Base-by-base conservation (phyloP, 2,888 invertebrate genomes). In the Agrochola litura region DNA sequence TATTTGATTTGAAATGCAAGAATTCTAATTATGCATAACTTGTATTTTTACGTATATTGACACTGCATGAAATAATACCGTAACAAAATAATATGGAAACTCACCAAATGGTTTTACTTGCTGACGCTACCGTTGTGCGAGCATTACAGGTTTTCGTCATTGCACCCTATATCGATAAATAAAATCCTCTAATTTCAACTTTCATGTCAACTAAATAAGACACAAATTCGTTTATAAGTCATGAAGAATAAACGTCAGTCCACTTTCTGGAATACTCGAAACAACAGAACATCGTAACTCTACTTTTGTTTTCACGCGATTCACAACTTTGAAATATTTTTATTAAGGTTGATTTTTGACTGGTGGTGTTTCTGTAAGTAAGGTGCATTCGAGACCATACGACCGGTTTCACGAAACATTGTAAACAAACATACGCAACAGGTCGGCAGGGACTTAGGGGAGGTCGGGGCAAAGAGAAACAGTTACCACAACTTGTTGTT, bases 351-450 rank as follows among this genome's bases (percentile, higher is more conserved):
- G 66, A 16, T 64, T 67, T 77, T 82, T 2, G 16, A n/a, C 4
- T 63, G 41, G 14, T 30, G 4, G 2, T n/a, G 12, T 37, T 2
- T 25, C 5, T 66, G 19, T 73, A 54, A 76, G 60, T 84, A 76
- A 16, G 63, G 30, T 74, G 60, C 81, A 84, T 90, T 93, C 93
- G 90, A 91, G 94, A 93, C 89, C 65, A 79, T 91, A 93, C 91
- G 82, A 88, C 84, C 83, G 87, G 90, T 91, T 91, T 91, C 89
- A 88, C 88, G 87, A 90, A 88, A 90, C 86, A 88, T 91, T 89
- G 93, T 95, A 94, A 94, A 94, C 92, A 95, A 93, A 94, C 90
- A 88, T 83, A 90, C 88, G 93, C 93, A 95, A 95, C 93, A 93
- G 92, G 94, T 93, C 73, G 81, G 76, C 70, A 83, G 86, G 86